A percentile compares a stretch with the other conserved stretches of the same genome.
These are phyloP conservation scores for Benitochromis conjunctus DNA, from an alignment of 2,113 vertebrate species.

Conservation along the genomic window DNA sequence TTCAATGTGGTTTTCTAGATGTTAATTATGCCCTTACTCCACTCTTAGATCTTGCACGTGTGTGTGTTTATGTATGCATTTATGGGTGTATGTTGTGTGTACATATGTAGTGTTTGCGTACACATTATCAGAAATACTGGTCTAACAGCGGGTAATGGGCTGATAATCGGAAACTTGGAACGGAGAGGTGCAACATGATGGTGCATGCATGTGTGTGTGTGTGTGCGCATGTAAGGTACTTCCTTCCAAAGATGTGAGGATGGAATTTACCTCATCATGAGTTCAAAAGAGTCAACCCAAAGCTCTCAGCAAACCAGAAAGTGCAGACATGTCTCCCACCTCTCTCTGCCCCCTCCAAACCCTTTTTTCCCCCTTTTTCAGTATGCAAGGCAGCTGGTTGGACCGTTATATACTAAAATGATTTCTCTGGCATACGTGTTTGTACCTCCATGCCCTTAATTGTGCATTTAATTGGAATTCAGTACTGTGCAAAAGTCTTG, in stretches of 20 bases:
- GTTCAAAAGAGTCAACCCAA: slow-evolving; percentile 60
- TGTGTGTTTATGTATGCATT: not conserved
- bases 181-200: not conserved
- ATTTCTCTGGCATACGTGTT: not conserved
- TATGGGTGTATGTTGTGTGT: slow-evolving; percentile 30
- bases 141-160: slow-evolving; percentile 10
- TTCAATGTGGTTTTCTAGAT: slow-evolving; percentile 22
- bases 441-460: not conserved
- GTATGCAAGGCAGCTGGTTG: not conserved
- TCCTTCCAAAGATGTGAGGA: slow-evolving; percentile 26
- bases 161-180: slow-evolving; percentile 22
- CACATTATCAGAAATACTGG: not conserved
- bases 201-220: not conserved
- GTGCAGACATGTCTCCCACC: slow-evolving; percentile 45
- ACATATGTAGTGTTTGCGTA: not conserved
- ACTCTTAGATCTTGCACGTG: not conserved
- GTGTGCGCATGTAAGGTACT: not conserved
- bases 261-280: slow-evolving; percentile 61
- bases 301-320: slow-evolving; percentile 39
- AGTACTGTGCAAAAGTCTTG: not conserved
- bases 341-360: not conserved
- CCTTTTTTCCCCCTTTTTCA: not conserved
- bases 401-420: slow-evolving; percentile 6
- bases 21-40: slow-evolving; percentile 23
- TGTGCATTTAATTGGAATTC: not conserved